Base-by-base conservation (phyloP, 2,888 invertebrate genomes). In the Acleris cristana region DNA sequence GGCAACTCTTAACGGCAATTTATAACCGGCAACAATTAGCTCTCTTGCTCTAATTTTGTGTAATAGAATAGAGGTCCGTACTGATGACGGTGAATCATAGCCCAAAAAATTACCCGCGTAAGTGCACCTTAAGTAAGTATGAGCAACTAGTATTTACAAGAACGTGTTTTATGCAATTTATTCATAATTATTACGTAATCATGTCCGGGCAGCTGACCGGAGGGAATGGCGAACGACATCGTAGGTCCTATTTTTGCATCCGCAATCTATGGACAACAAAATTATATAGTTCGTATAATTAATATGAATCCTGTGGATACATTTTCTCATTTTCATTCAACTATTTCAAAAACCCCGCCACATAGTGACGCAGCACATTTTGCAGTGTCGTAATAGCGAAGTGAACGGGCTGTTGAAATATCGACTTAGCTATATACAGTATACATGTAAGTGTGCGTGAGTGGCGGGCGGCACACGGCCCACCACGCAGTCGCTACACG, bases 261-360 rank as follows among this genome's bases (percentile, higher is more conserved):
- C 74, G 82, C 80, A 79, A 73, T 87, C 88, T 88, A 88, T 79
- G 88, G 85, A 88, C 87, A 88, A 87, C 82, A 86, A 84, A 83
- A 77, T 77, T 65, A 76, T 72, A 74, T 74, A 77, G 76, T 74
- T 57, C 12, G 26, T 21, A 58, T 49, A 53, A 14, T 40, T 55
- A 65, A 64, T 2, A 60, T 19, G 30, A 6, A 12, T 40, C 4
- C 14, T 14, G 14, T 40, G 14, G 14, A 40, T 40, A 10, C 40
- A 10, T 59, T 5, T 19, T 53, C 52, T 18, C 23, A 23, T 16
- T 40, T 12, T 18, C 2, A 26, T 58, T 48, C 18, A 26, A 48
- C 34, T 26, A n/a, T 66, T 30, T 66, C 52, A 66, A 66, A 66
- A 61, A 8, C 57, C 61, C 61, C 61, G 61, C 61, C 56, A 56